A percentile compares a stretch with the other conserved stretches of the same genome.
Conservation (phyloP, 2,113 vertebrate genomes). For the Peromyscus californicus region DNA sequence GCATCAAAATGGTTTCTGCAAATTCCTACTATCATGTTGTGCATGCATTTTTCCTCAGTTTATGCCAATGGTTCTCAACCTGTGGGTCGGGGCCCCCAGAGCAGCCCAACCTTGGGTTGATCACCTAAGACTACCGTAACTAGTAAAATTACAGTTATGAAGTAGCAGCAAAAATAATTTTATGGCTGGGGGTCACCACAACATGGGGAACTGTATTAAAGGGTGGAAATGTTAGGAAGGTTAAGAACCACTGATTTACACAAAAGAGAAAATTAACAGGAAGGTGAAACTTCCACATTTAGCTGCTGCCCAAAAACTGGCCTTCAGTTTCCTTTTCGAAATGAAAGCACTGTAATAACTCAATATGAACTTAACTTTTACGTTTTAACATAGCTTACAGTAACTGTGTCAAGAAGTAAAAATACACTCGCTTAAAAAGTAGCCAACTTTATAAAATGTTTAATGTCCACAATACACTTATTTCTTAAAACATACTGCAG, state of each 20-base stretch:
- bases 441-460: slow-evolving; percentile 44
- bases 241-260: not conserved
- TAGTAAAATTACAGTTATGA: not conserved
- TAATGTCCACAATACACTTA: not conserved
- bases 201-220: not conserved
- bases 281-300: slow-evolving; percentile 21
- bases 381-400: not conserved
- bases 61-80: not conserved
- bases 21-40: not conserved
- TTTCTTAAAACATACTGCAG: not conserved
- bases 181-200: not conserved
- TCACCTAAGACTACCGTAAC: not conserved
- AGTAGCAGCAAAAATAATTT: not conserved
- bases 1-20: slow-evolving; percentile 30
- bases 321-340: slow-evolving; percentile 33
- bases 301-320: not conserved
- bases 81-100: not conserved
- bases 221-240: not conserved
- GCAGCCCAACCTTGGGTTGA: not conserved
- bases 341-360: slow-evolving; percentile 5
- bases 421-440: slow-evolving; percentile 40
- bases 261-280: not conserved
- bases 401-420: slow-evolving; percentile 65
- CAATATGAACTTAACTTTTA: not conserved
- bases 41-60: not conserved